Base-by-base conservation (phyloP, 2,888 invertebrate genomes). In the Gymnosoma rotundatum region DNA sequence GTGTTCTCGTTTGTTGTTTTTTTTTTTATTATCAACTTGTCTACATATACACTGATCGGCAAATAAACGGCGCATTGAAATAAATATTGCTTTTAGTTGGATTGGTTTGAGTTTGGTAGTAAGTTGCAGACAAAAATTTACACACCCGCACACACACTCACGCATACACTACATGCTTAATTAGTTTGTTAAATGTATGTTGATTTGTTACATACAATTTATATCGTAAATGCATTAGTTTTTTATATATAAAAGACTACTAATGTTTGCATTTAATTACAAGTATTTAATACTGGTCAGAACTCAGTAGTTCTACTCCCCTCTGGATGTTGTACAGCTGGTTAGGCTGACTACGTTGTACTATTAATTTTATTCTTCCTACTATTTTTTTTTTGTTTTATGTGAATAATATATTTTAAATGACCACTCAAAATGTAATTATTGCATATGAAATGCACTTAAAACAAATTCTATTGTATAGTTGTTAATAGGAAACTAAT, bases 361-460 rank as follows among this genome's bases (percentile, higher is more conserved):
- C 56, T 56, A 70, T 61, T 64, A 32, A 48, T 45, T 32, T 67
- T 50, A 45, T 58, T 54, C 48, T 42, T 63, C 32, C 20, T 67
- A 61, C 63, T 74, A 67, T 78, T 60, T 73, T 73, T 56, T 69
- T 69, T 69, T 56, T 54, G 69, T 58, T 63, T 73, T 63, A 61
- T 76, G 21, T 45, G 66, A 78, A 81, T 84, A 74, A 78, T 84
- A 81, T 81, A 81, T 84, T 81, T 81, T 54, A 81, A 84, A 81
- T 84, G 84, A 78, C 84, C 84, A 84, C 84, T 84, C 84, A 60
- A 81, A 84, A 84, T 84, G 83, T 81, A 80, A 80, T 80, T 84
- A 84, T 84, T 84, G 76, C 80, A 84, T 84, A 81, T 84, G 73
- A 80, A 84, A 81, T 84, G 81, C 81, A 84, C 84, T 84, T 64